Evolutionary conservation across 2,113 vertebrate genomes (phyloP).

Genomic region (Chaetura pelagica): DNA sequence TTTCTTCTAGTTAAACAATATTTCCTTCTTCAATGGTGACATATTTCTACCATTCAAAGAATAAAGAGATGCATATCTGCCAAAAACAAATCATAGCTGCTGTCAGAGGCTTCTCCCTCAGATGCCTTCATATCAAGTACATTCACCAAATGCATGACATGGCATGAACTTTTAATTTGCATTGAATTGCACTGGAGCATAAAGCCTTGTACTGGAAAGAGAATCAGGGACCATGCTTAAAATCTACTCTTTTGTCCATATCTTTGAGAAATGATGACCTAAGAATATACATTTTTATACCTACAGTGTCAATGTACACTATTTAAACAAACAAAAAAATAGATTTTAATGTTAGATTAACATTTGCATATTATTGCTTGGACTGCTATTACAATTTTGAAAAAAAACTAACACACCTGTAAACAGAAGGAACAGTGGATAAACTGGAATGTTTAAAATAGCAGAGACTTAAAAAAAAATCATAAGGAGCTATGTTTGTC

Average conservation of each 20-base stretch:
- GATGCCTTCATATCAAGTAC: background rate
- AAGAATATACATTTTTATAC: background rate
- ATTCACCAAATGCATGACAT: background rate
- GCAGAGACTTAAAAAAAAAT: background rate
- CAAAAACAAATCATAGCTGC: conserved; percentile 51
- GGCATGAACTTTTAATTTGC: background rate
- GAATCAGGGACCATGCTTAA: background rate
- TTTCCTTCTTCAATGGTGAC: conserved; percentile 2
- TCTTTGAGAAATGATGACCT: background rate
- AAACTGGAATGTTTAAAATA: background rate
- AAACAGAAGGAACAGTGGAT: background rate
- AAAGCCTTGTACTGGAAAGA: background rate
- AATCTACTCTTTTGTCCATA: background rate
- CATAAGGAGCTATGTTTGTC: accelerated
- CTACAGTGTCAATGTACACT: background rate
- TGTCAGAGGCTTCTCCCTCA: conserved; percentile 29
- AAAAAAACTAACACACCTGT: background rate
- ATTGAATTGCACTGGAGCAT: background rate
- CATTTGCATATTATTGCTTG: background rate
- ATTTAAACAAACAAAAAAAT: background rate
- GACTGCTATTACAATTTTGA: background rate
- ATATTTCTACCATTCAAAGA: conserved; percentile 10
- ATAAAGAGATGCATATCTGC: background rate
- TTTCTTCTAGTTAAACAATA: background rate
- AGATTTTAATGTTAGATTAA: background rate